A percentile compares a stretch with the other conserved stretches of the same genome.
Conservation (phyloP, 2,113 vertebrate genomes). For the Dendrocopos noguchii region DNA sequence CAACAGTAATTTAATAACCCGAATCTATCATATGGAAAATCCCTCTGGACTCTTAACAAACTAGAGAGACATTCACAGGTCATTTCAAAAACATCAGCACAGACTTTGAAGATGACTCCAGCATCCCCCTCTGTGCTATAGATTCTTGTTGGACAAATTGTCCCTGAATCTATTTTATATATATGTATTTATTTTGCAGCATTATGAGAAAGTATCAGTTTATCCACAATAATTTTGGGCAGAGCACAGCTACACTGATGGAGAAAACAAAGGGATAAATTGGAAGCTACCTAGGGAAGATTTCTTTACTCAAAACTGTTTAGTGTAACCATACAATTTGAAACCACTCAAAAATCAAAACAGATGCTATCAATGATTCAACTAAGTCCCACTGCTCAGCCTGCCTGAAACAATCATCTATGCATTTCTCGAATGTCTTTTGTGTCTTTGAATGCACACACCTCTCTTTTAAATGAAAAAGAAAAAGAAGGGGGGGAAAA, state of each 20-base stretch:
- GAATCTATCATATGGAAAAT: constrained; percentile 19
- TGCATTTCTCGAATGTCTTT: not conserved
- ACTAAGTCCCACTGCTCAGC: not conserved
- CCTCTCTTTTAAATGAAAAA: not conserved
- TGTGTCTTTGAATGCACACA: not conserved
- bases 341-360: not conserved
- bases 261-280: not conserved
- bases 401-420: not conserved
- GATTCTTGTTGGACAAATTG: constrained; percentile 28
- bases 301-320: not conserved
- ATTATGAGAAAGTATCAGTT: not conserved
- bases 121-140: constrained; percentile 4
- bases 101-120: constrained; percentile 43
- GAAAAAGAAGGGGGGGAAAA: not conserved
- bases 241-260: not conserved
- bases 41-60: constrained; percentile 24
- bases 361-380: not conserved
- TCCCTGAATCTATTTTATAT: not conserved
- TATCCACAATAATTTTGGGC: not conserved
- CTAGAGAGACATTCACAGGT: constrained; percentile 13
- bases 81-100: constrained; percentile 36
- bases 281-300: not conserved
- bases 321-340: not conserved
- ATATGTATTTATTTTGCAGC: not conserved
- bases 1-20: constrained; percentile 64